phyloP scores from a whole-genome alignment of 2,888 invertebrate genomes.

The Trichacis sp. region DNA sequence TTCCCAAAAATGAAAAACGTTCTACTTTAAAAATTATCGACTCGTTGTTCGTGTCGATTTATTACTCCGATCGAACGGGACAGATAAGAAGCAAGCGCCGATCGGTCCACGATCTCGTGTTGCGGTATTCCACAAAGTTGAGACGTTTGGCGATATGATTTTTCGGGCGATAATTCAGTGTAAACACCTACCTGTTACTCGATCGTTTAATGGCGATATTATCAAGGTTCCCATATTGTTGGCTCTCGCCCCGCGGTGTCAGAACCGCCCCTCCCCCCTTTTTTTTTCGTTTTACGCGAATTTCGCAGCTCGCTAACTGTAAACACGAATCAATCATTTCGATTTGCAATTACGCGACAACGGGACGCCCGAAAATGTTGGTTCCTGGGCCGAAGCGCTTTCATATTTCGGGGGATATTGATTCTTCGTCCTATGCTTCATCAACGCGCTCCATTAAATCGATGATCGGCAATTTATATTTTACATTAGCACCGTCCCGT shows the following conservation, averaged over 20 bases:
- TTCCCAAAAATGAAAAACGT: too few relatives aligned
- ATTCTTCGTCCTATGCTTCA: too few relatives aligned
- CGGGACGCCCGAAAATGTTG: not conserved
- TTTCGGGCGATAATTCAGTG: slow-evolving; percentile 26
- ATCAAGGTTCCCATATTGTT: slow-evolving; percentile 10
- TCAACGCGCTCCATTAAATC: too few relatives aligned
- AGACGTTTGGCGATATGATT: slow-evolving; percentile 2
- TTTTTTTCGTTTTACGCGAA: not conserved
- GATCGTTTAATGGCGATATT: slow-evolving; percentile 21
- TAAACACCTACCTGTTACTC: slow-evolving; percentile 25
- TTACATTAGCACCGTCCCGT: too few relatives aligned
- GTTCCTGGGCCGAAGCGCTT: too few relatives aligned
- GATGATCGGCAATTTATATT: too few relatives aligned
- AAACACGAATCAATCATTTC: slow-evolving; percentile 2
- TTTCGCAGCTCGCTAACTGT: not conserved
- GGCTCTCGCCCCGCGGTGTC: not conserved
- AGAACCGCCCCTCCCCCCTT: not conserved
- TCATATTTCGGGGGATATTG: too few relatives aligned
- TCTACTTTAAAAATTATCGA: too few relatives aligned
- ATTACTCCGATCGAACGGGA: slow-evolving; percentile 16
- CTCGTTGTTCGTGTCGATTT: slow-evolving; percentile 31
- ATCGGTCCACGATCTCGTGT: slow-evolving; percentile 5
- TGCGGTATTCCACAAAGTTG: slow-evolving; percentile 11
- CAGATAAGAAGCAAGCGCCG: slow-evolving; percentile 17
- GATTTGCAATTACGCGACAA: not conserved